Conservation (phyloP, 2,797 vertebrate genomes). For the Natrix natrix region DNA sequence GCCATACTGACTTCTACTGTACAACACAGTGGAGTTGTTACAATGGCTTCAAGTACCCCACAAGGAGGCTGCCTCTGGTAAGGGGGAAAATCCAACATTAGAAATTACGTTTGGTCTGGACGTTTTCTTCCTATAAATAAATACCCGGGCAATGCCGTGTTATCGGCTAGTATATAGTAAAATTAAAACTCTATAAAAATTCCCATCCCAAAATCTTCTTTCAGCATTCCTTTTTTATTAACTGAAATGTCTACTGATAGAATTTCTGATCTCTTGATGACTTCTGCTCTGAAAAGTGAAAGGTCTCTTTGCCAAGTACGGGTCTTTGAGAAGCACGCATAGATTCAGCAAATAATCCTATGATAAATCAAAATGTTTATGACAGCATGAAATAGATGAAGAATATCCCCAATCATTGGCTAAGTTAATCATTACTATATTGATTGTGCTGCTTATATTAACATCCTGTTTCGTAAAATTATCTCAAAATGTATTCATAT, state of each 20-base stretch:
- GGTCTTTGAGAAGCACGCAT: conserved; percentile 29
- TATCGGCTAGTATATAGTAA: neutral
- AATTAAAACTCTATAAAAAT: neutral
- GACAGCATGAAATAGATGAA: conserved; percentile 63
- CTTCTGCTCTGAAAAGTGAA: neutral
- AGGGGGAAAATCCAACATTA: too few species aligned
- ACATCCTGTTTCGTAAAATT: conserved; percentile 68
- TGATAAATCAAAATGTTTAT: conserved; percentile 51
- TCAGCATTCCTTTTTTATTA: neutral
- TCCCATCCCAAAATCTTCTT: neutral
- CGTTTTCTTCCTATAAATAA: too few species aligned
- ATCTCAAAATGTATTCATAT: conserved; percentile 38
- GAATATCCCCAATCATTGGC: conserved; percentile 59
- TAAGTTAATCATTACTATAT: conserved; percentile 70
- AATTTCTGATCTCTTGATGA: neutral
- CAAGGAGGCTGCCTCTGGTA: too few species aligned
- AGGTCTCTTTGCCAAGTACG: neutral
- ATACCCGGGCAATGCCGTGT: too few species aligned
- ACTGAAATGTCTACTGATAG: neutral
- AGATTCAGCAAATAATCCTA: conserved; percentile 16
- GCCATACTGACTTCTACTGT: too few species aligned
- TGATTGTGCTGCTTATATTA: conserved; percentile 70
- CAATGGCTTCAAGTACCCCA: too few species aligned
- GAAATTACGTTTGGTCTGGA: too few species aligned
- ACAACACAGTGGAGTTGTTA: too few species aligned